These are phyloP conservation scores for Plectrocnemia conspersa DNA, from an alignment of 1,140 invertebrate genomes.

Conservation along the genomic window DNA sequence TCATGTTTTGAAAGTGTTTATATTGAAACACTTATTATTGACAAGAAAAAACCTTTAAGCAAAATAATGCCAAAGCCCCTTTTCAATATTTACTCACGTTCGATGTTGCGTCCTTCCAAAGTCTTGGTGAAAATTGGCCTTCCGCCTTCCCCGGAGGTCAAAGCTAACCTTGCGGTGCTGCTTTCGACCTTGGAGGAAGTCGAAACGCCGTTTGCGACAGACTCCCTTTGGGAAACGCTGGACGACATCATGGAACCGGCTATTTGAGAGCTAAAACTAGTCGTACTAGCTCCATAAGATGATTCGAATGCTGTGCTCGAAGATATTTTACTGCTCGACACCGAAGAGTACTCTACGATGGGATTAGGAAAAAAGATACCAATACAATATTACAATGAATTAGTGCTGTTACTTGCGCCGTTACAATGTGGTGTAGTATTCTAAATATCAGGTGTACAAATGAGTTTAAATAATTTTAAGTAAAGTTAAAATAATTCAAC, in stretches of 20 bases:
- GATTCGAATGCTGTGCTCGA: constrained; percentile 50
- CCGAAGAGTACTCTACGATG: constrained; percentile 53
- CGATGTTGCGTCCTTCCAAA: constrained; percentile 66
- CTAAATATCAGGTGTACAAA: no score
- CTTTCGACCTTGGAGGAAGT: constrained; percentile 41
- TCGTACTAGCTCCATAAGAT: constrained; percentile 40
- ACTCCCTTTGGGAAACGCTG: constrained; percentile 41
- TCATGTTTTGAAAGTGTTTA: no score
- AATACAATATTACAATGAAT: no score
- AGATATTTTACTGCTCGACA: constrained; percentile 50
- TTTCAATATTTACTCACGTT: constrained; percentile 69
- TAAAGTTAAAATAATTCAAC: no score
- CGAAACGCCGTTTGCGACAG: constrained; percentile 44
- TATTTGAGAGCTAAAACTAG: constrained; percentile 35
- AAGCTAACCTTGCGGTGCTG: constrained; percentile 34
- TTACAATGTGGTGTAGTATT: no score
- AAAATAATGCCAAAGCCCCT: no score
- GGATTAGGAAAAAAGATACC: constrained; percentile 28
- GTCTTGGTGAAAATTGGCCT: constrained; percentile 68
- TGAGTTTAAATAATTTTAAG: no score
- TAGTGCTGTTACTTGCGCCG: no score
- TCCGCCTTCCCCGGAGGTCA: constrained; percentile 44
- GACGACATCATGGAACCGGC: constrained; percentile 43
- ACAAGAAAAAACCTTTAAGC: no score
- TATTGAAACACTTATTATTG: no score